These are phyloP conservation scores for Dipodomys ordii DNA, from an alignment of 2,113 vertebrate species.

Conservation along the genomic window DNA sequence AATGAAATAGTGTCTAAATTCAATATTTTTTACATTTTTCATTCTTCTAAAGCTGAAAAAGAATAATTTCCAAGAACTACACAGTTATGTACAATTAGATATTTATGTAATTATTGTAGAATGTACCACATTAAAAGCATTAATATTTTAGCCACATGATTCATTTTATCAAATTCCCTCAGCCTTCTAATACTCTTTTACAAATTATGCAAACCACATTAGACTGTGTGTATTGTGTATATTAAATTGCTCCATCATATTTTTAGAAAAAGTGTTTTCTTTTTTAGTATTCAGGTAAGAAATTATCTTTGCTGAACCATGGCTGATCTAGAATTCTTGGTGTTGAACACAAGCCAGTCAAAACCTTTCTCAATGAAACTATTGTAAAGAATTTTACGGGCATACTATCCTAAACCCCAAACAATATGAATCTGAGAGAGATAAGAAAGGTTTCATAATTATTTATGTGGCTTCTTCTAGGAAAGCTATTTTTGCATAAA, in stretches of 20 bases:
- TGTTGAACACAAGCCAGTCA: constrained; percentile 40
- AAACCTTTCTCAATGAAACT: constrained; percentile 44
- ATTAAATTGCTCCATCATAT: constrained; percentile 14
- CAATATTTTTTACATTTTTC: constrained; percentile 59
- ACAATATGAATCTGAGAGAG: not conserved
- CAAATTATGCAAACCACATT: constrained; percentile 55
- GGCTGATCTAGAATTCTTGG: constrained; percentile 58
- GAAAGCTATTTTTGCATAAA: not conserved
- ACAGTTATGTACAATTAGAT: not conserved
- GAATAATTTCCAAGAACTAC: constrained; percentile 48
- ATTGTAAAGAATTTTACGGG: constrained; percentile 48
- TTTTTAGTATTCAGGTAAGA: constrained; percentile 53
- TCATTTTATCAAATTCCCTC: constrained; percentile 61
- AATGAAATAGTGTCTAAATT: constrained; percentile 55
- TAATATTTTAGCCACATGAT: constrained; percentile 59
- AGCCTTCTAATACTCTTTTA: constrained; percentile 32
- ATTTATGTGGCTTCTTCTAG: not conserved
- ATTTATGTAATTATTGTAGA: not conserved
- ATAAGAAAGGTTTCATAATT: not conserved
- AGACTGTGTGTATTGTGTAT: not conserved
- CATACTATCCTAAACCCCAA: constrained; percentile 7
- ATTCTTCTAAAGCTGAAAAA: constrained; percentile 61
- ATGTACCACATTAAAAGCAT: constrained; percentile 64
- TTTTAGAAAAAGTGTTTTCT: constrained; percentile 6
- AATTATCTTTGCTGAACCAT: constrained; percentile 20